These are phyloP conservation scores for Drosophila orena DNA, from an alignment of 1,140 invertebrate species.

Conservation along the genomic window DNA sequence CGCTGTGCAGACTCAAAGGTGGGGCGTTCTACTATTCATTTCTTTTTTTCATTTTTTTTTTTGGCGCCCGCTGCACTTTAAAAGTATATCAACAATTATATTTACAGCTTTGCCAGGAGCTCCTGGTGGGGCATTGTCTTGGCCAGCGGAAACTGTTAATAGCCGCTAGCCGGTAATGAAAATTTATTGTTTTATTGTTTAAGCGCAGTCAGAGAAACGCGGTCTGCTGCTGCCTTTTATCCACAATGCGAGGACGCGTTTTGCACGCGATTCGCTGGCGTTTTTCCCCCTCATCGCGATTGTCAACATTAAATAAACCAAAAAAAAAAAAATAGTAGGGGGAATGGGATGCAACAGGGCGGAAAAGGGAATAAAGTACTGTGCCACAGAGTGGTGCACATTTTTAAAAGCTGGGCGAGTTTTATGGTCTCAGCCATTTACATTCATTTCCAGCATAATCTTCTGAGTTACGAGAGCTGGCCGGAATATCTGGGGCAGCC, in stretches of 20 bases:
- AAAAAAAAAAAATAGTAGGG: slow-evolving; percentile 22
- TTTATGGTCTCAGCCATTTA: slow-evolving; percentile 72
- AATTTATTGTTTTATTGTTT: slow-evolving; percentile 83
- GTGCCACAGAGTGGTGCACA: slow-evolving; percentile 27
- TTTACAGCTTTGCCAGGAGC: slow-evolving; percentile 51
- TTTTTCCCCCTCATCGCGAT: slow-evolving; percentile 39
- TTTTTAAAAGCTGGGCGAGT: slow-evolving; percentile 60
- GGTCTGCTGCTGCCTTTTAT: slow-evolving; percentile 30
- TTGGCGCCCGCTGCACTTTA: slow-evolving; percentile 54
- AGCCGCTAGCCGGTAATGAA: slow-evolving; percentile 78
- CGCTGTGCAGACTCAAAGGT: slow-evolving; percentile 14
- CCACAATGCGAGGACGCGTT: slow-evolving; percentile 37
- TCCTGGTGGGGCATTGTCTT: slow-evolving; percentile 49
- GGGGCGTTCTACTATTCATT: slow-evolving; percentile 23
- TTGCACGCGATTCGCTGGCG: slow-evolving; percentile 40
- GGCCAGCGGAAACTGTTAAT: slow-evolving; percentile 71
- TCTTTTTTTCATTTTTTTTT: slow-evolving; percentile 11
- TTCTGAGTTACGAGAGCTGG: slow-evolving; percentile 37
- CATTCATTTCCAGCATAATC: slow-evolving; percentile 67
- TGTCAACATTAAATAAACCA: slow-evolving; percentile 47
- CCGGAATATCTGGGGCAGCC: slow-evolving; percentile 53
- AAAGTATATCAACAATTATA: slow-evolving; percentile 66
- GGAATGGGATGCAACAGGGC: slow-evolving; percentile 18
- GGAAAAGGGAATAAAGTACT: slow-evolving; percentile 14
- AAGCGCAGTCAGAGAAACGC: slow-evolving; percentile 51